phyloP scores from a whole-genome alignment of 2,888 invertebrate species.

The Tenthredo notha region DNA sequence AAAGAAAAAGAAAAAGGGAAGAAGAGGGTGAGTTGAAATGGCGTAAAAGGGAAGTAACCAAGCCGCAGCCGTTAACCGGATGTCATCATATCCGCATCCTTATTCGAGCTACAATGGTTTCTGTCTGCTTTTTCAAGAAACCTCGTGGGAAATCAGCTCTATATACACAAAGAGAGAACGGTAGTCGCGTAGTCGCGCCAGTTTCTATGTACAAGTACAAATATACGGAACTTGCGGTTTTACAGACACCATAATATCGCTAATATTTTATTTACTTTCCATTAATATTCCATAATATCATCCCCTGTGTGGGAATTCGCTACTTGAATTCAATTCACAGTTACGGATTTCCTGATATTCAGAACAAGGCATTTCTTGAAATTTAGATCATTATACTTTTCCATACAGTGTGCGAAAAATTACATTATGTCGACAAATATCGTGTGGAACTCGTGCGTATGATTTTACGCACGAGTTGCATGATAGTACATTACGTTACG shows the following conservation, averaged over 20 bases:
- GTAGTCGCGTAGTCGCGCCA: conserved; percentile 19
- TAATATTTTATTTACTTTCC: conserved; percentile 49
- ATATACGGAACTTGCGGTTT: background rate
- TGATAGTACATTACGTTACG: no score
- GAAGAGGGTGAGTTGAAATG: background rate
- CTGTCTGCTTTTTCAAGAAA: conserved; percentile 43
- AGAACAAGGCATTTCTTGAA: background rate
- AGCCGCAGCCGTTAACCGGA: conserved; percentile 33
- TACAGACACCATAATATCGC: conserved; percentile 13
- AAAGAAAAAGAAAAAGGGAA: background rate
- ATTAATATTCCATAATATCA: conserved; percentile 1
- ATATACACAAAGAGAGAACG: conserved; percentile 22
- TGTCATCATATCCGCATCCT: conserved; percentile 50
- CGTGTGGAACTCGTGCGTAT: no score
- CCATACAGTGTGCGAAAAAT: no score
- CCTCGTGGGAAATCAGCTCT: conserved; percentile 49
- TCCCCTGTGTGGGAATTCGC: background rate
- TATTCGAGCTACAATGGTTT: conserved; percentile 41
- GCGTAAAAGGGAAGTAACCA: background rate
- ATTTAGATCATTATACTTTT: no score
- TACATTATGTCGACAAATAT: no score
- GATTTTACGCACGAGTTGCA: no score
- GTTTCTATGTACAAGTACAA: conserved; percentile 19
- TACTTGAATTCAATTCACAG: background rate
- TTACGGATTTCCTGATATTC: background rate